These are phyloP conservation scores for Megalops cyprinoides DNA, from an alignment of 2,797 vertebrate genomes.

Conservation along the genomic window DNA sequence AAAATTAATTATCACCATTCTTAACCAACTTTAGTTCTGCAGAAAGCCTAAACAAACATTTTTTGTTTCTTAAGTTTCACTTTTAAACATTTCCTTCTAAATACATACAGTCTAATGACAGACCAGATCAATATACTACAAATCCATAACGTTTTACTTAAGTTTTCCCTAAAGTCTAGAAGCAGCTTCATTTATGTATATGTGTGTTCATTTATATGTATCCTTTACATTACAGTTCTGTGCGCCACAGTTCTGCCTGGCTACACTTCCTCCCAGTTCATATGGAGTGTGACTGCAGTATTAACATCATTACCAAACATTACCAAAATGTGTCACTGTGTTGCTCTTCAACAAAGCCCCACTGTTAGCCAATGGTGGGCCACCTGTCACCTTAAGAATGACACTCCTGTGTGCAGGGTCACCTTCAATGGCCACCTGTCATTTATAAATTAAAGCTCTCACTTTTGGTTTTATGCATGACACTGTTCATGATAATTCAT, in stretches of 20 bases:
- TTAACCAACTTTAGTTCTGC: too few species aligned
- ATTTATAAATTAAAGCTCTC: not conserved
- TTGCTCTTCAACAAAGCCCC: not conserved
- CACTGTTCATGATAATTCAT: not conserved
- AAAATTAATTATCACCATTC: not conserved
- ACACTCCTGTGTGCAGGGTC: too few species aligned
- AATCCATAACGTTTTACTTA: too few species aligned
- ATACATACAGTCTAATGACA: conserved; percentile 1
- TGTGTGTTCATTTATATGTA: not conserved
- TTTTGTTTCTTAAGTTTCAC: not conserved
- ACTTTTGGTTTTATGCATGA: too few species aligned
- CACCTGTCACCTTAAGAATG: too few species aligned
- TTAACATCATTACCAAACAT: too few species aligned
- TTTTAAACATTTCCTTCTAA: not conserved
- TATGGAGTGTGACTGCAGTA: too few species aligned
- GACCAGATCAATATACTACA: too few species aligned
- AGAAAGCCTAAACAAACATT: not conserved
- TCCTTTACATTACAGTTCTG: too few species aligned
- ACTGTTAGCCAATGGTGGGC: not conserved
- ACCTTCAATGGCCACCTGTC: too few species aligned
- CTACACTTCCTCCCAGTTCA: not conserved
- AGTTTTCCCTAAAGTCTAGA: not conserved
- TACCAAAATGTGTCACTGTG: not conserved
- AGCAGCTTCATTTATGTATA: not conserved
- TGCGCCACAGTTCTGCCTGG: not conserved